Percentiles rank a stretch among this genome's conserved stretches.
Conservation (phyloP, 2,888 invertebrate genomes). For the Epistrophe grossulariae region DNA sequence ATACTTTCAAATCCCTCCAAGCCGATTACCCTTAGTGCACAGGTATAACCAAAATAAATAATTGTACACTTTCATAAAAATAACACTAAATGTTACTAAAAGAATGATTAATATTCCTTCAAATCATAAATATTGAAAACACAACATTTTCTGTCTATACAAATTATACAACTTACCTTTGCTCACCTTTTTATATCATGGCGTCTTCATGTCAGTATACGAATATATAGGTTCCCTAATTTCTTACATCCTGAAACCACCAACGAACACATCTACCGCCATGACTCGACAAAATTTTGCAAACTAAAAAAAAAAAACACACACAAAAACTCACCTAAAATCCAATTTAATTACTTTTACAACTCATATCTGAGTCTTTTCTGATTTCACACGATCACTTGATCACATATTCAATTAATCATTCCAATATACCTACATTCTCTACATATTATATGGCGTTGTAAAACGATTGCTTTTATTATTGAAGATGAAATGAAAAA, state of each 20-base stretch:
- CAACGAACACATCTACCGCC: slow-evolving; percentile 41
- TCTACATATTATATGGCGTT: not conserved
- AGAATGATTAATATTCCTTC: not conserved
- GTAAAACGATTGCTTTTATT: slow-evolving; percentile 15
- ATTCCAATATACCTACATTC: slow-evolving; percentile 35
- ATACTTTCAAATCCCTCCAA: not conserved
- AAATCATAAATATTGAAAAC: not conserved
- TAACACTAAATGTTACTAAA: not conserved
- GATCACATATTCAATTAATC: slow-evolving; percentile 62
- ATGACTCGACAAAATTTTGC: slow-evolving; percentile 50
- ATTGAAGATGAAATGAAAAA: slow-evolving; percentile 31
- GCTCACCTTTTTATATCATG: slow-evolving; percentile 27
- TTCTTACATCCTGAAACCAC: slow-evolving; percentile 48
- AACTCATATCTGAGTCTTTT: slow-evolving; percentile 43
- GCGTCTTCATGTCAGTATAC: not conserved
- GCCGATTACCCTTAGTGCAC: not conserved
- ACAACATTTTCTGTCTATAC: not conserved
- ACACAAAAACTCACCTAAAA: slow-evolving; percentile 43
- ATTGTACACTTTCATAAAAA: not conserved
- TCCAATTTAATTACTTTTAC: slow-evolving; percentile 65
- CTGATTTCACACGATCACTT: slow-evolving; percentile 68
- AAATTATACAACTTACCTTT: slow-evolving; percentile 27
- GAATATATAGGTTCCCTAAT: slow-evolving; percentile 4
- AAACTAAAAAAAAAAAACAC: not conserved
- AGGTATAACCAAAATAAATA: not conserved